Conservation (phyloP, 2,888 invertebrate genomes). For the Drosophila koepferae region DNA sequence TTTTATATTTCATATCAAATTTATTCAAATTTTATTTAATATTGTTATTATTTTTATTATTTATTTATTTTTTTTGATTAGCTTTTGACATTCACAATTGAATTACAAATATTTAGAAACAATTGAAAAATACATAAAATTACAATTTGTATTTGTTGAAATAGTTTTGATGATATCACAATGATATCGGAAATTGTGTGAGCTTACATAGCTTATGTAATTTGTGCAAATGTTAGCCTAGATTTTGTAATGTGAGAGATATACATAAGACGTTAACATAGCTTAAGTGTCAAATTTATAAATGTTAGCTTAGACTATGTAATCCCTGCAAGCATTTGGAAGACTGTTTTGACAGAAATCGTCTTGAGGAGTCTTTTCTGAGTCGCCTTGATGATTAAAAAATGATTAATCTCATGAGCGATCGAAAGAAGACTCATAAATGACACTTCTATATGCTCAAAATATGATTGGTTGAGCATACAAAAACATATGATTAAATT, state of each 20-base stretch:
- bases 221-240: neutral
- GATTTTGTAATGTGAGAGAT: neutral
- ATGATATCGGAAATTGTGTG: neutral
- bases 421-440: too few species aligned
- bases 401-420: too few species aligned
- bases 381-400: too few species aligned
- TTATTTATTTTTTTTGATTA: slow-evolving; percentile 11
- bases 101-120: slow-evolving; percentile 2
- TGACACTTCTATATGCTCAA: too few species aligned
- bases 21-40: slow-evolving; percentile 58
- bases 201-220: neutral
- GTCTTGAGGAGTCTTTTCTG: too few species aligned
- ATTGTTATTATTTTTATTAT: slow-evolving; percentile 5
- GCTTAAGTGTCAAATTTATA: neutral
- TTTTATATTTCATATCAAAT: slow-evolving; percentile 25
- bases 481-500: too few species aligned
- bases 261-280: neutral
- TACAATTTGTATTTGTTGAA: neutral
- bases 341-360: too few species aligned
- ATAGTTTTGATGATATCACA: neutral
- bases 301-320: neutral
- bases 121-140: neutral
- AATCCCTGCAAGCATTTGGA: too few species aligned
- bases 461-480: too few species aligned
- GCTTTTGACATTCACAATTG: slow-evolving; percentile 20